Evolutionary conservation across 2,797 vertebrate genomes (phyloP).

Genomic region (Gadopsis marmoratus): DNA sequence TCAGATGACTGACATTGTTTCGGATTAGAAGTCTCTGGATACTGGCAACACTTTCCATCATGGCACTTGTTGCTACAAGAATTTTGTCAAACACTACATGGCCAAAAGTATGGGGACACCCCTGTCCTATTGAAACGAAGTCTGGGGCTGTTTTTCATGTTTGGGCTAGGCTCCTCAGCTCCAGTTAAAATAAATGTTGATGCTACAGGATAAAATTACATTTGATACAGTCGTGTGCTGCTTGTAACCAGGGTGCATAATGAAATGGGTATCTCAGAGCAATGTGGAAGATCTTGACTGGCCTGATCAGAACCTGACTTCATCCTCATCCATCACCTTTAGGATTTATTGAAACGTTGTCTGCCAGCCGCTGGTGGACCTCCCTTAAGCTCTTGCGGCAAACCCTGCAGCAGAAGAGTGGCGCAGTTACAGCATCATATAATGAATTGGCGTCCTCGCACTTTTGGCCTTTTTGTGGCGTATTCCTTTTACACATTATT

Average conservation of each 20-base stretch:
- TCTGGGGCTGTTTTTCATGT: background rate
- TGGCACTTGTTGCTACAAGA: background rate
- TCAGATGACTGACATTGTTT: background rate
- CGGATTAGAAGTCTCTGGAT: background rate
- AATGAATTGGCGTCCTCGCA: background rate
- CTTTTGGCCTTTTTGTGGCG: background rate
- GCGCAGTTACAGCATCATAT: too few species aligned
- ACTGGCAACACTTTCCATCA: background rate
- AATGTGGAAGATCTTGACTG: background rate
- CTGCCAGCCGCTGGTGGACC: background rate
- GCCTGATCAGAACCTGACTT: background rate
- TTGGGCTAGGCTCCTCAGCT: too few species aligned
- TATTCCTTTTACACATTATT: background rate
- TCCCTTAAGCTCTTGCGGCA: background rate
- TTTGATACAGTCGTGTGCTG: background rate
- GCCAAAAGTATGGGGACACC: background rate
- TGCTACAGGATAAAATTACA: background rate
- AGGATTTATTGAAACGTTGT: background rate
- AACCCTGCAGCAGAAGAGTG: background rate
- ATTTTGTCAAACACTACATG: too few species aligned
- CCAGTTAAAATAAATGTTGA: background rate
- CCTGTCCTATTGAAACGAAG: background rate
- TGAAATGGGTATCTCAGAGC: background rate
- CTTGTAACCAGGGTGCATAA: too few species aligned
- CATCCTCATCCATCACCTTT: background rate